Base-by-base conservation (phyloP, 2,888 invertebrate genomes). In the Calephelis perditalis region DNA sequence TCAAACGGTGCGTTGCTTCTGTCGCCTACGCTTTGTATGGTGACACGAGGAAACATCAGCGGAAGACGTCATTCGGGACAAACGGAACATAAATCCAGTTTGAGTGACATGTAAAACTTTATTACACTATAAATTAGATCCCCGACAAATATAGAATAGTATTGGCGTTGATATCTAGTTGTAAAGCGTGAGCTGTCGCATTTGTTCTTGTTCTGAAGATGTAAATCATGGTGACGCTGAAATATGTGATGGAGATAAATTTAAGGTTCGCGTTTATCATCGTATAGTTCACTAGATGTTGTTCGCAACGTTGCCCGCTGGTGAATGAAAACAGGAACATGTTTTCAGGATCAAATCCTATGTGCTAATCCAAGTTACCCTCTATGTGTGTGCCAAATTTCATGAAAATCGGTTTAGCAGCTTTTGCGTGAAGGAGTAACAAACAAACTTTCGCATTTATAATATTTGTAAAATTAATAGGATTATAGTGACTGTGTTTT, bases 91-190 rank as follows among this genome's bases (percentile, higher is more conserved):
- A 89, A 89, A 90, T 85, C 81, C 81, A 74, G 75, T 65, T 70
- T 80, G 86, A 89, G 87, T 90, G 89, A 90, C 89, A 90, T 85
- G 84, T 83, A 78, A 86, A 85, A 86, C 78, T 89, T 89, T 90
- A 89, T 85, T 74, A 82, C 78, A 76, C 82, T 79, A 84, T 89
- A 88, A 89, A 90, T 86, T 84, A 79, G 79, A 84, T 81, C 80
- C 74, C 71, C 73, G 71, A 78, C 83, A 78, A 82, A 85, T 86
- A 88, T 90, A 88, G 86, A 63, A 70, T 71, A 77, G 71, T 79
- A 83, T 84, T 81, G 81, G 77, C 77, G 76, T 74, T 79, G 80
- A 81, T 85, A 80, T 77, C 78, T 79, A 78, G 79, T 66, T 70
- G 81, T 86, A 77, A 82, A 81, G 73, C 73, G 79, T 81, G 83